Evolutionary conservation across 2,113 vertebrate genomes (phyloP).

Genomic region (Bucco capensis): DNA sequence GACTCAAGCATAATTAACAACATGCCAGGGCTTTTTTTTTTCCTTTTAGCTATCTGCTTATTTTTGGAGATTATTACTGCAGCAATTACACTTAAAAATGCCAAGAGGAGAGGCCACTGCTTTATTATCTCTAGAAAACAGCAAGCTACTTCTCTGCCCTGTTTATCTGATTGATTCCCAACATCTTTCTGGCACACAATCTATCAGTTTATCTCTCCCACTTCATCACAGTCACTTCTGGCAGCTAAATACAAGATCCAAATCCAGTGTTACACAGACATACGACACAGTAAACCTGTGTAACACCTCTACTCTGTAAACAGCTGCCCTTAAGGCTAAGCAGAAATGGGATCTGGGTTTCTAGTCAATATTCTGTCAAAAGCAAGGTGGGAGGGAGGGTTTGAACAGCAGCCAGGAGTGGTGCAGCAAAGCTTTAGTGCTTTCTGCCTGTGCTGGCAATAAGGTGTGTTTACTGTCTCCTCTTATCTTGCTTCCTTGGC

Average conservation of each 20-base stretch:
- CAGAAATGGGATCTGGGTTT: conserved; percentile 64
- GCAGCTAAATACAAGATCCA: conserved; percentile 87
- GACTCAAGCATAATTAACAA: conserved; percentile 60
- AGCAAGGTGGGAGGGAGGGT: conserved; percentile 36
- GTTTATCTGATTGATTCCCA: conserved; percentile 85
- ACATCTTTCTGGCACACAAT: conserved; percentile 86
- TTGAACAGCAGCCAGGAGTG: conserved; percentile 20
- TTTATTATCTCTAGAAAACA: conserved; percentile 84
- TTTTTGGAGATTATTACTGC: conserved; percentile 58
- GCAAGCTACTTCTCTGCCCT: conserved; percentile 73
- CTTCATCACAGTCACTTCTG: conserved; percentile 89
- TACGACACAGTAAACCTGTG: conserved; percentile 76
- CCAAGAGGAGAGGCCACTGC: conserved; percentile 67
- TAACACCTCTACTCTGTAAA: conserved; percentile 72
- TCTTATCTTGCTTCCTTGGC: neutral
- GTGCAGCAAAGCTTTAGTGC: neutral
- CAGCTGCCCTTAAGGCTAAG: conserved; percentile 76
- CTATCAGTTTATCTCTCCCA: conserved; percentile 88
- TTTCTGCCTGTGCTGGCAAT: neutral
- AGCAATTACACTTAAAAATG: conserved; percentile 69
- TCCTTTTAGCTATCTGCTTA: conserved; percentile 46
- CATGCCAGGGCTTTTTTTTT: neutral
- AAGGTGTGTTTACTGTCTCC: neutral
- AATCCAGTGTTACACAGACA: conserved; percentile 82
- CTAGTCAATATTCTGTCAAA: conserved; percentile 71